Base-by-base conservation (phyloP, 2,888 invertebrate species). In the Chironomus tentans region DNA sequence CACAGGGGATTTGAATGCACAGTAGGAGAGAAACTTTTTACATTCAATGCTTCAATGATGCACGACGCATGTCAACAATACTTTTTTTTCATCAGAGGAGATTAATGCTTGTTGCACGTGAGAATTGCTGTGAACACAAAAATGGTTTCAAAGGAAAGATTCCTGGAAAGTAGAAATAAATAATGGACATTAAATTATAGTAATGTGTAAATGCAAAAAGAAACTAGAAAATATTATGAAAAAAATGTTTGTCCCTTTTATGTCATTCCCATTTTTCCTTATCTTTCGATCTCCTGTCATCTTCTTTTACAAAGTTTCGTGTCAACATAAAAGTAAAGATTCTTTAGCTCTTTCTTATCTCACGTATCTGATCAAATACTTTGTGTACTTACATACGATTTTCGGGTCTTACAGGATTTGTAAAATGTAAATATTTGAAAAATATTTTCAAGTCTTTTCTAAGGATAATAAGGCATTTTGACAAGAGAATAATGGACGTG, bases 371-470 rank as follows among this genome's bases (percentile, higher is more conserved):
- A 72, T 72, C 72, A 72, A 61, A 72, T 10, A 28, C 18, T 68
- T 12, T 24, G 21, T 28, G 5, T 38, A 38, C 38, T 28, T 68
- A n/a, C 56, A n/a, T 50, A 70, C 62, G 72, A 72, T 72, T 62
- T 72, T 21, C 10, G 22, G 38, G 38, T 38, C 38, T 38, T 38
- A 38, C 38, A 38, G 38, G 38, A 38, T 38, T 38, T 38, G 7
- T 56, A 70, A 46, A 70, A 70, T 70, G 70, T 72, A 72, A 72
- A 72, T 72, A 72, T 72, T 72, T 72, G 46, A 72, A 72, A 61
- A 72, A 72, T 61, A 72, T 72, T 72, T 72, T 62, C 24, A 21
- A 28, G 61, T 24, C 24, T 72, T 50, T 47, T 18, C 46, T 24
- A 15, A 72, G 72, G 72, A 72, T 50, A 50, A 56, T 28, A 61